These are phyloP conservation scores for Pachypanchax playfairii DNA, from an alignment of 2,113 vertebrate genomes.

Conservation along the genomic window DNA sequence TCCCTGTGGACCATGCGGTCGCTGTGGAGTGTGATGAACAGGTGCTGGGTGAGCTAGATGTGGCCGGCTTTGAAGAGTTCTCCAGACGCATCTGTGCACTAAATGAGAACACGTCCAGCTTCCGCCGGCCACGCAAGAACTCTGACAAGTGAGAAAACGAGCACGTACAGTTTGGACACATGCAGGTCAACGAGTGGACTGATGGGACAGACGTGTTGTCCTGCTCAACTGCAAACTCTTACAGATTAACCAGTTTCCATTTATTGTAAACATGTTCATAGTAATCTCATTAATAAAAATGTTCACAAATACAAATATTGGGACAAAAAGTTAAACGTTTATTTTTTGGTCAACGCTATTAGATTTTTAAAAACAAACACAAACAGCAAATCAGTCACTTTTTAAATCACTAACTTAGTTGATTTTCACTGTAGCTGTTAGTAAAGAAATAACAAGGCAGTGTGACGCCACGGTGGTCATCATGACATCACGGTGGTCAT, in stretches of 20 bases:
- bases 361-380: conserved; percentile 12
- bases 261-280: conserved; percentile 81
- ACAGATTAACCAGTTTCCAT: conserved; percentile 84
- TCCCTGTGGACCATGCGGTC: conserved; percentile 93
- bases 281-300: conserved; percentile 71
- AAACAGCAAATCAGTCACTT: neutral
- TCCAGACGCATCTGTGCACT: conserved; percentile 96
- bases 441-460: no score
- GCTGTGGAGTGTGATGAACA: conserved; percentile 97
- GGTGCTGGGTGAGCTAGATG: conserved; percentile 90
- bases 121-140: conserved; percentile 90
- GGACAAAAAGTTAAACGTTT: conserved; percentile 38
- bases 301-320: conserved; percentile 49
- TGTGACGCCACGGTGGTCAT: no score
- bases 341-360: conserved; percentile 25
- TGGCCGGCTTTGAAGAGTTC: conserved; percentile 90
- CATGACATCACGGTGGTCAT: no score
- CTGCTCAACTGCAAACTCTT: conserved; percentile 39
- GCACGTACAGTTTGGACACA: conserved; percentile 36
- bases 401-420: neutral
- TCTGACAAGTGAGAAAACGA: conserved; percentile 88
- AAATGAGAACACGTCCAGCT: conserved; percentile 93
- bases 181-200: conserved; percentile 25
- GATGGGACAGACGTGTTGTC: conserved; percentile 15
- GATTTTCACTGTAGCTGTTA: no score